Base-by-base conservation (phyloP, 2,888 invertebrate species). In the Epinotia ramella region DNA sequence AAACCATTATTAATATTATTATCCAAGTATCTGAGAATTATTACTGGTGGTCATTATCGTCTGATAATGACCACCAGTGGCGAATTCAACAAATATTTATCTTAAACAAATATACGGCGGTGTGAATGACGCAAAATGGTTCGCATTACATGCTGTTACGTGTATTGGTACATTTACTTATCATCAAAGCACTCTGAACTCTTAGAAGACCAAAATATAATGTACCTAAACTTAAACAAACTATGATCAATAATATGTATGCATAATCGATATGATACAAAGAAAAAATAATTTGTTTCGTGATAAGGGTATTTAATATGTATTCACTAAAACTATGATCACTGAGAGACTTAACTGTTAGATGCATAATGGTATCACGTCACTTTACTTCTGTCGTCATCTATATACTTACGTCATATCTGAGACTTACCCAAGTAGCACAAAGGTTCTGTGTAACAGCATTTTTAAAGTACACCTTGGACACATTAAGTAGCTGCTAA, bases 111-210 rank as follows among this genome's bases (percentile, higher is more conserved):
- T 77, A 78, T 79, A 81, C 73, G 77, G 77, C 76, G 79, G 80
- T 82, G 80, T 71, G 78, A 80, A 83, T 86, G 85, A 88, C 84
- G 86, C 81, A 87, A 85, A 86, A 79, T 83, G 79, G 79, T 79
- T 82, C 82, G 72, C 56, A 76, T 71, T 71, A 62, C 62, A 65
- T 71, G 44, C 62, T 56, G 62, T 71, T 66, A 56, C 56, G 44
- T 65, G 53, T 81, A 82, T n/a, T n/a, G n/a, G n/a, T 73, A 71
- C 77, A 44, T 73, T 78, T n/a, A 78, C 81, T 81, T 85, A 87
- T 84, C 80, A 80, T 76, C 66, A 18, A 73, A 82, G 81, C 83
- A 85, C 84, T 87, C 84, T 86, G 84, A 84, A 86, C 84, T 84
- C 84, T 84, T 83, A 84, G 82, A 77, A 77, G 77, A 82, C 84